Evolutionary conservation across 23 tunicate species (phyloP).

Genomic region (Diplosoma virens): DNA sequence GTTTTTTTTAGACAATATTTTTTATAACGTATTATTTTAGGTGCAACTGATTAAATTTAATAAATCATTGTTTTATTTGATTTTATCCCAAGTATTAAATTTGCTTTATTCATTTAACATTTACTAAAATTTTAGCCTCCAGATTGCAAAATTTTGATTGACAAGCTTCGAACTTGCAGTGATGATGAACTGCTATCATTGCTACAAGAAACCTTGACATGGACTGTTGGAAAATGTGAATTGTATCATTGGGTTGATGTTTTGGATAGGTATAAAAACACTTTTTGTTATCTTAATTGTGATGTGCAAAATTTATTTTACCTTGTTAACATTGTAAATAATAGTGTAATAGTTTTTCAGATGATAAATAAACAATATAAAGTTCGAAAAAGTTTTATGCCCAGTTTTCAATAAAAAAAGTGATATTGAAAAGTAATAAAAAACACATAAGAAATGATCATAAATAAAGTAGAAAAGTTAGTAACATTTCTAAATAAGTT

Average conservation of each 20-base stretch:
- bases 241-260: constrained; percentile 97
- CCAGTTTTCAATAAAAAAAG: no score
- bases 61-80: not conserved
- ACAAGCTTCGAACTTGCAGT: constrained; percentile 52
- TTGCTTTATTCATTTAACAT: not conserved
- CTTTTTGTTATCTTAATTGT: no score
- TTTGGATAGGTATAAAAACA: constrained; percentile 84
- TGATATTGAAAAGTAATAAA: no score
- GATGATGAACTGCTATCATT: constrained; percentile 57
- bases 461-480: no score
- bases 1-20: no score
- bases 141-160: constrained; percentile 80
- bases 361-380: no score
- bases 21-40: not conserved
- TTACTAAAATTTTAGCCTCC: constrained; percentile 62
- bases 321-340: no score
- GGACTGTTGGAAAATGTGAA: constrained; percentile 99
- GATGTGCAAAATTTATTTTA: no score
- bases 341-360: no score
- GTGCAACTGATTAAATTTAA: not conserved
- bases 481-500: no score
- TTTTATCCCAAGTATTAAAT: not conserved
- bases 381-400: no score
- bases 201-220: constrained; percentile 36
- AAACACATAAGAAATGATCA: no score